Conservation (phyloP, 2,888 invertebrate species). For the Ethmia dodecea region DNA sequence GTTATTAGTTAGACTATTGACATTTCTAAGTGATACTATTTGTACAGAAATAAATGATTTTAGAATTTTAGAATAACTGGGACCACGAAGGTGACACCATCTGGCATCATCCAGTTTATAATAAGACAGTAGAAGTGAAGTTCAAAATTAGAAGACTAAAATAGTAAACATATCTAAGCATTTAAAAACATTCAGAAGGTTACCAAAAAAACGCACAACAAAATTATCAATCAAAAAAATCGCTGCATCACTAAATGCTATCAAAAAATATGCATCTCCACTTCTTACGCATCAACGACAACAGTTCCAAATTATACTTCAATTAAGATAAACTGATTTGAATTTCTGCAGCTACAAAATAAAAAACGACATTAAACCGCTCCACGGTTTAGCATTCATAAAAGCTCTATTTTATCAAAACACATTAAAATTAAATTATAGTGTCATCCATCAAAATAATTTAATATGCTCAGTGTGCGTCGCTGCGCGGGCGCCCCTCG, state of each 20-base stretch:
- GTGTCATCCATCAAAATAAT: constrained; percentile 69
- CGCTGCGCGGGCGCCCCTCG: constrained; percentile 11
- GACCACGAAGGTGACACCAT: no score
- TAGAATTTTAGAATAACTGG: no score
- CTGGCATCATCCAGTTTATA: no score
- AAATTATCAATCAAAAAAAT: constrained; percentile 28
- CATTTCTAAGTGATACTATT: no score
- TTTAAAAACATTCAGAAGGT: no score
- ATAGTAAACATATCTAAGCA: no score
- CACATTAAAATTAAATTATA: constrained; percentile 72
- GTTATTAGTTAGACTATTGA: no score
- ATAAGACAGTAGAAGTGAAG: no score
- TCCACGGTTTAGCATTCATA: constrained; percentile 38
- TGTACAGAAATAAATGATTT: no score
- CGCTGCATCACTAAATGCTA: constrained; percentile 19
- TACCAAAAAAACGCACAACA: no score
- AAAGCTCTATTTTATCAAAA: constrained; percentile 62
- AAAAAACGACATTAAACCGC: constrained; percentile 30
- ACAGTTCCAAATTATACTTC: constrained; percentile 26
- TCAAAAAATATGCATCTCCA: constrained; percentile 21
- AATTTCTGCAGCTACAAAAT: constrained; percentile 20
- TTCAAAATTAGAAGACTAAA: no score
- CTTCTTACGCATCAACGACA: constrained; percentile 19
- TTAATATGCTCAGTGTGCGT: constrained; percentile 53
- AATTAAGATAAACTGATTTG: constrained; percentile 21